A percentile compares a stretch with the other conserved stretches of the same genome.
These are phyloP conservation scores for Squalus acanthias DNA, from an alignment of 2,797 vertebrate species.

Conservation along the genomic window DNA sequence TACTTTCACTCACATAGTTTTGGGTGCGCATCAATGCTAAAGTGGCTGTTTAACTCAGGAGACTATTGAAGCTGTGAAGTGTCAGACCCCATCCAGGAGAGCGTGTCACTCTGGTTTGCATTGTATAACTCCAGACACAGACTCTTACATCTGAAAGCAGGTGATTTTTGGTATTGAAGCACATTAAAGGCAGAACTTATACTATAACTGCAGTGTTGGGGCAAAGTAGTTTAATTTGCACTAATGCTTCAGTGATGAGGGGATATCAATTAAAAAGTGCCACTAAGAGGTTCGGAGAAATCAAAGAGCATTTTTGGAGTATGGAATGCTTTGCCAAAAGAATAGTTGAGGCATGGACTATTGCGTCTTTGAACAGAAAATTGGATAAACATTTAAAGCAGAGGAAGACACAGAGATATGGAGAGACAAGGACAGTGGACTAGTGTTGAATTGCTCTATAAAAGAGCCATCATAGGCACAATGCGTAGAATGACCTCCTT, in stretches of 20 bases:
- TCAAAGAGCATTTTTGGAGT: too few species aligned
- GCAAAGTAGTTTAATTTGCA: not conserved
- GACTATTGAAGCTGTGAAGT: too few species aligned
- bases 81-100: too few species aligned
- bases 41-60: too few species aligned
- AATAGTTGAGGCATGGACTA: too few species aligned
- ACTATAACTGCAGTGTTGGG: not conserved
- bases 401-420: not conserved
- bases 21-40: too few species aligned
- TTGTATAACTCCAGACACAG: not conserved
- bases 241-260: not conserved
- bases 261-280: not conserved
- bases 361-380: not conserved
- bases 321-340: too few species aligned
- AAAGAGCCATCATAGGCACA: not conserved
- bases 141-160: not conserved
- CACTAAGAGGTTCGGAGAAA: too few species aligned
- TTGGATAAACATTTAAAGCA: not conserved
- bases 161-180: not conserved
- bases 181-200: not conserved
- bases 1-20: too few species aligned
- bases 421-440: not conserved
- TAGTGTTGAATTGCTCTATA: not conserved
- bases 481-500: not conserved
- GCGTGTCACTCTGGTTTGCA: not conserved